phyloP scores from a whole-genome alignment of 1,140 invertebrate species.

The Bombus ignitus region DNA sequence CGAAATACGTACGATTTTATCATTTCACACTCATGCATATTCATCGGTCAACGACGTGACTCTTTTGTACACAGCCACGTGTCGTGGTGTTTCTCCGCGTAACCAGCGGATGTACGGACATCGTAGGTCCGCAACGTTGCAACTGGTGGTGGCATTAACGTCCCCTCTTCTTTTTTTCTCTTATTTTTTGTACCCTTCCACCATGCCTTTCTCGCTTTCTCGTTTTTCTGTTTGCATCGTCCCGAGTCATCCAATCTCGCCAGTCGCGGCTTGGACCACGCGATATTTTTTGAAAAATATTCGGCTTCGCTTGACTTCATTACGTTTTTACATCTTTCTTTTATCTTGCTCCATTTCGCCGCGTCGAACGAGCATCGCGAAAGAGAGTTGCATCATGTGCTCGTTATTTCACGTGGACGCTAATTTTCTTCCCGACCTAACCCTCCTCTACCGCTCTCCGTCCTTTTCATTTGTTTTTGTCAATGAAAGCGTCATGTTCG shows the following conservation, averaged over 20 bases:
- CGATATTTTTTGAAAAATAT: conserved; percentile 42
- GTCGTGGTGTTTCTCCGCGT: conserved; percentile 31
- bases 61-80: conserved; percentile 50
- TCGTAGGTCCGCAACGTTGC: conserved; percentile 43
- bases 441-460: too few species aligned
- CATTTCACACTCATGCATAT: conserved; percentile 68
- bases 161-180: not conserved
- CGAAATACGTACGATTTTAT: conserved; percentile 67
- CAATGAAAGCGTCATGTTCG: not conserved
- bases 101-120: conserved; percentile 26
- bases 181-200: not conserved
- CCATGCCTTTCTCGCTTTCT: not conserved
- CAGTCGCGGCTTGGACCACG: conserved; percentile 4
- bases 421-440: not conserved
- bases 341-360: conserved; percentile 12
- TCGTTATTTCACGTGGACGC: not conserved
- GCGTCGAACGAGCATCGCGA: not conserved
- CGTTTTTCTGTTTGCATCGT: not conserved
- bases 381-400: not conserved
- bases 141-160: conserved; percentile 68
- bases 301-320: conserved; percentile 15
- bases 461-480: not conserved
- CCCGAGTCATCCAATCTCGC: conserved; percentile 24
- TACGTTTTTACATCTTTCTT: not conserved
- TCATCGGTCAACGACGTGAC: conserved; percentile 54